Base-by-base conservation (phyloP, 2,113 vertebrate genomes). In the Epinephelus moara region DNA sequence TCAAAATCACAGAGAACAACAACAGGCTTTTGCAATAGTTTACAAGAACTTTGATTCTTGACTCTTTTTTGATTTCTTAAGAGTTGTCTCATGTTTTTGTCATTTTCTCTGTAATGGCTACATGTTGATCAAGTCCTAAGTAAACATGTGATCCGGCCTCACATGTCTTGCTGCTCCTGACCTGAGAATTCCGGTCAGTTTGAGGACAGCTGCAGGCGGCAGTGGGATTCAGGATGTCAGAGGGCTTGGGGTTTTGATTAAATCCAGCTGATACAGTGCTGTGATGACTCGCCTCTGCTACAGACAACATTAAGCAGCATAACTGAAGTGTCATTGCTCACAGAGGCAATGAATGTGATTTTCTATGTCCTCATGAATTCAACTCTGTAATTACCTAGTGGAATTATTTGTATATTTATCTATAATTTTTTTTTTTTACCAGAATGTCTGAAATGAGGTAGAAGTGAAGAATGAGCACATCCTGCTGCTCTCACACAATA, bases 141-240 rank as follows among this genome's bases (percentile, higher is more conserved):
- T 27, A 80, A 90, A 81, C 76, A 53, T 80, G 87, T 82, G 81
- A 85, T 82, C 66, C 45, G 12, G 50, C 62, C 63, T 81, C 86
- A 82, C 81, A 53, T 89, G 80, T 85, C 85, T 52, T 63, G 83
- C 53, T 69, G 85, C 42, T 61, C 64, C 19, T 30, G 84, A 90
- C 88, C 84, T 10, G 1, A 69, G 66, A 61, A 23, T 68, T 80
- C 13, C 6, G 73, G 61, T 87, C 86, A 63, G 42, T 64, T 63
- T 37, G 55, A 70, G 74, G 52, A 56, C 84, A 90, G 56, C 84
- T 83, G 88, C 64, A 50, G 61, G 37, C 52, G 61, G 59, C 40
- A 37, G 81, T 47, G 1, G 66, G 63, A 62, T 70, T 79, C 53
- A 77, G 59, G 76, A 59, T 25, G 59, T 70, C 61, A 11, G 67